Evolutionary conservation across 1,140 invertebrate genomes (phyloP).

Genomic region (Phymastichus coffea): DNA sequence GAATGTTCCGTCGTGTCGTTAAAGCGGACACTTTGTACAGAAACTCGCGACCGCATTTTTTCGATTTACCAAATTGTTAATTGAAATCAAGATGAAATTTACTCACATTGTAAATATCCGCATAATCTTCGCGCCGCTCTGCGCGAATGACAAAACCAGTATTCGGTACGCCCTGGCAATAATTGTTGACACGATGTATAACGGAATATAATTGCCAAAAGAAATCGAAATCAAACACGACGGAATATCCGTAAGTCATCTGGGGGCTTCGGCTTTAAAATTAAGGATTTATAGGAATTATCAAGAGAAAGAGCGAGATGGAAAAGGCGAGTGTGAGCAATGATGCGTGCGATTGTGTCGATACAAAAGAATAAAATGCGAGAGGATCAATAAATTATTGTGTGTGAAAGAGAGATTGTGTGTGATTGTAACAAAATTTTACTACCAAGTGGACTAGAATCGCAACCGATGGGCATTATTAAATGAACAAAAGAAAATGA

Average conservation of each 20-base stretch:
- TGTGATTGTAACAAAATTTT: conserved; percentile 48
- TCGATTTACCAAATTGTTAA: background rate
- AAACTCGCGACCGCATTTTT: background rate
- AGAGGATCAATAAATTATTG: conserved; percentile 27
- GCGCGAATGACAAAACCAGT: conserved; percentile 22
- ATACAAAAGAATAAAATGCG: too few relatives aligned
- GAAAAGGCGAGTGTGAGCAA: conserved; percentile 35
- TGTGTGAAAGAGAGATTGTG: conserved; percentile 29
- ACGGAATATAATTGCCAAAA: conserved; percentile 17
- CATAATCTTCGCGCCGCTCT: conserved; percentile 26
- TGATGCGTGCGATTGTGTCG: background rate
- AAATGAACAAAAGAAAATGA: conserved; percentile 40
- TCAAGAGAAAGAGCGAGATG: conserved; percentile 33
- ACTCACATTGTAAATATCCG: conserved; percentile 28
- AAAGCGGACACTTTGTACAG: conserved; percentile 11
- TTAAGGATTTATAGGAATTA: conserved; percentile 40
- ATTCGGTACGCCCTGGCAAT: conserved; percentile 7
- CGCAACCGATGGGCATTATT: conserved; percentile 59
- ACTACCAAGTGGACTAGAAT: conserved; percentile 59
- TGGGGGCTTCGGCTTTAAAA: conserved; percentile 39
- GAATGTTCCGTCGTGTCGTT: conserved; percentile 18
- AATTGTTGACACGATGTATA: conserved; percentile 15
- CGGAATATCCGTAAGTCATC: conserved; percentile 33
- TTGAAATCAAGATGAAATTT: background rate
- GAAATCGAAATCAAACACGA: conserved; percentile 30